Evolutionary conservation across 2,113 vertebrate genomes (phyloP).

Genomic region (Sigmodon hispidus): DNA sequence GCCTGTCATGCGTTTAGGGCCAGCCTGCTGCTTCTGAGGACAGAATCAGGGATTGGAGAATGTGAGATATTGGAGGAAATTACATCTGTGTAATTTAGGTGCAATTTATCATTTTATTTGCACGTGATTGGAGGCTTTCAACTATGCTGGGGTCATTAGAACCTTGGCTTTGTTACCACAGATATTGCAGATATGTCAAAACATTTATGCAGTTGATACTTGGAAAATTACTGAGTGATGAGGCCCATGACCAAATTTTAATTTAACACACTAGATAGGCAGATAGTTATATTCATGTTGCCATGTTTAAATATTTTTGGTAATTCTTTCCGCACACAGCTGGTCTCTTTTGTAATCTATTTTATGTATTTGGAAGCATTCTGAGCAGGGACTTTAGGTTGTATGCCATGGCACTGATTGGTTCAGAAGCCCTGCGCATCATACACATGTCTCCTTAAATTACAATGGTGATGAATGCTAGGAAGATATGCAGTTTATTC

Average conservation of each 20-base stretch:
- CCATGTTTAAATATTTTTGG: background rate
- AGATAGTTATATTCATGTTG: background rate
- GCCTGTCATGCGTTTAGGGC: accelerated
- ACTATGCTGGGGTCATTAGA: background rate
- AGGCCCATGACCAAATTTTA: background rate
- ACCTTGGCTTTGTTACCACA: background rate
- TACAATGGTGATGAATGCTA: background rate
- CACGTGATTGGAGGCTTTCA: accelerated
- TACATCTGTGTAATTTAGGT: background rate
- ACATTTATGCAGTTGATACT: background rate
- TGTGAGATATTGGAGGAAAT: background rate
- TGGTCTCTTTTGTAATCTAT: background rate
- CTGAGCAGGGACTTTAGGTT: background rate
- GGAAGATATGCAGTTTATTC: background rate
- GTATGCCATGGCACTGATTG: background rate
- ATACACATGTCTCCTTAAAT: background rate
- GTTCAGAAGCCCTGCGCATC: background rate
- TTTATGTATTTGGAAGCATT: background rate
- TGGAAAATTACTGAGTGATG: background rate
- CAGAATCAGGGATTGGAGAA: background rate
- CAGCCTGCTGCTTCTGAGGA: background rate
- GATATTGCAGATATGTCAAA: background rate
- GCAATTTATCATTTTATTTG: background rate
- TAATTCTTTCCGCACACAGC: background rate
- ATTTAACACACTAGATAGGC: background rate